A percentile compares a stretch with the other conserved stretches of the same genome.
Evolutionary conservation across 2,797 vertebrate species (phyloP).

Genomic region (Sebastes kiyomatsui): DNA sequence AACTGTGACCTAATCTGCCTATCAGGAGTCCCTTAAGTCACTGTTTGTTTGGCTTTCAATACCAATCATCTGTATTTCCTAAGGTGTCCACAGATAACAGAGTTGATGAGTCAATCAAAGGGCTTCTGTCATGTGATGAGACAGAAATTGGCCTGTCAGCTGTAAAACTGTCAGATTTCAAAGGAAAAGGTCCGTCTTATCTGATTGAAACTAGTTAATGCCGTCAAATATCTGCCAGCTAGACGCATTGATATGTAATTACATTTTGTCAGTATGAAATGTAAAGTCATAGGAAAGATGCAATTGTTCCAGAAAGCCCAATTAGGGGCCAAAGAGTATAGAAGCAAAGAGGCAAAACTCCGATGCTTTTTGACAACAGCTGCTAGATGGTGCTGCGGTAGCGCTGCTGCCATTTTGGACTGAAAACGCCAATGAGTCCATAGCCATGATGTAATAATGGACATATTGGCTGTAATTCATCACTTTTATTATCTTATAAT

Average conservation of each 20-base stretch:
- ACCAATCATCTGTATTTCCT: constrained; percentile 34
- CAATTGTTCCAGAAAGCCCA: background rate
- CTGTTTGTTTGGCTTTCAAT: background rate
- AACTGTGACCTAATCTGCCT: constrained; percentile 2
- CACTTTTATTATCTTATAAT: too few species aligned
- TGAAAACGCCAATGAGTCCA: too few species aligned
- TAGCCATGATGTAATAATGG: too few species aligned
- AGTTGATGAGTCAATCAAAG: constrained; percentile 53
- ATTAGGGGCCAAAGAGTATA: background rate
- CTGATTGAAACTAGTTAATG: background rate
- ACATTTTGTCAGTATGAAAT: background rate
- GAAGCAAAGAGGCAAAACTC: too few species aligned
- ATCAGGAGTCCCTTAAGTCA: background rate
- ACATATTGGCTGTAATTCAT: too few species aligned
- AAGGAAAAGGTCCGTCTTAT: background rate
- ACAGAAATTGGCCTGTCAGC: constrained; percentile 16
- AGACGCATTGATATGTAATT: background rate
- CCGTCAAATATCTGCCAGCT: background rate
- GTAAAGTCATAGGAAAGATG: background rate
- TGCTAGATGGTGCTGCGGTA: too few species aligned
- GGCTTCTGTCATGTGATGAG: background rate
- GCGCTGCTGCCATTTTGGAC: too few species aligned
- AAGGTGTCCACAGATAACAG: constrained; percentile 13
- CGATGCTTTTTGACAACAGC: too few species aligned
- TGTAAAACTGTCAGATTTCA: background rate